Evolutionary conservation across 2,797 vertebrate species (phyloP).

Genomic region (Balearica regulorum): DNA sequence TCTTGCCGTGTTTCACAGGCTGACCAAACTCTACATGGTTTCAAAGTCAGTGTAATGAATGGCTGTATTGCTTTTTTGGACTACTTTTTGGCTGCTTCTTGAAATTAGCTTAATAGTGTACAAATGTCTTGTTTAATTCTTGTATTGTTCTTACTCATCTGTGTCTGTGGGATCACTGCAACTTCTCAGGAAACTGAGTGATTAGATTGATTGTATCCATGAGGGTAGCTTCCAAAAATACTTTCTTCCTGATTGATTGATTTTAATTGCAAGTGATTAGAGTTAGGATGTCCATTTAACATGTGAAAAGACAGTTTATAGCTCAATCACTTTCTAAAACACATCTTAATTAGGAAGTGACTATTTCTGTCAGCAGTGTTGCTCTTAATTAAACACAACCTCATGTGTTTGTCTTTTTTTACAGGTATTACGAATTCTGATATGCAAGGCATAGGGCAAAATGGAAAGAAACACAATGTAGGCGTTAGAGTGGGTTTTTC

Average conservation of each 20-base stretch:
- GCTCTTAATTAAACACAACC: background rate
- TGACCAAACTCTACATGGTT: rapidly evolving
- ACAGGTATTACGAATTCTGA: background rate
- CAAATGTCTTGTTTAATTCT: background rate
- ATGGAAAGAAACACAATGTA: background rate
- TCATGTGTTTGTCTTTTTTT: background rate
- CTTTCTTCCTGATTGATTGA: slow-evolving; percentile 38
- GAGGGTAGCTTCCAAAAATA: slow-evolving; percentile 29
- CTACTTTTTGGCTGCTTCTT: background rate
- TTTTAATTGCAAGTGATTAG: slow-evolving; percentile 49
- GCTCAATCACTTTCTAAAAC: slow-evolving; percentile 47
- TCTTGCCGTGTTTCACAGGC: background rate
- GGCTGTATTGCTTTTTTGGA: background rate
- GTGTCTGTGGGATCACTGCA: background rate
- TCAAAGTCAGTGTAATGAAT: background rate
- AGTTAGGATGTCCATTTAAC: slow-evolving; percentile 40
- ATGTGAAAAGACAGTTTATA: slow-evolving; percentile 35
- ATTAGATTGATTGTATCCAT: background rate
- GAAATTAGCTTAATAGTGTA: background rate
- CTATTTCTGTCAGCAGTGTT: slow-evolving; percentile 7
- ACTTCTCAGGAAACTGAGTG: background rate
- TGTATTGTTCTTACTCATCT: background rate
- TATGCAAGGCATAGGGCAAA: background rate
- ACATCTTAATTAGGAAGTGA: slow-evolving; percentile 41
- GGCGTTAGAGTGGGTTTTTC: background rate